Evolutionary conservation across 2,888 invertebrate genomes (phyloP), one percentile per base, ranked within the genome.

Genomic region (Mimas tiliae): DNA sequence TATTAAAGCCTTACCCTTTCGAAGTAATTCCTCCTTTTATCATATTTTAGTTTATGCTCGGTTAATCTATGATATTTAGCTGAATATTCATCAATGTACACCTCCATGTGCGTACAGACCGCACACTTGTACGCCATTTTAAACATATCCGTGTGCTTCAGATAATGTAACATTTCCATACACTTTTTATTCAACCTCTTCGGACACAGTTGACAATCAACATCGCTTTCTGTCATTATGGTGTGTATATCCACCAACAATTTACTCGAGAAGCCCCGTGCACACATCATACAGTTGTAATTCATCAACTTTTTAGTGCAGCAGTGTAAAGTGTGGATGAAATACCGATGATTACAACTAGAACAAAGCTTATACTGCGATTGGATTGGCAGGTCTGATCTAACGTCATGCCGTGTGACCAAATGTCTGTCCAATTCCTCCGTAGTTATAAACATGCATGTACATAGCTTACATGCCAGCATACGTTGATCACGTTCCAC

Each of bases 331-430:
- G 3, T 19, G 0, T 12, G 67, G 0, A 65, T 33, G 0, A 64
- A 48, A 51, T 71, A 78, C 0, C 33, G 65, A 0, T 34, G 14
- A 0, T 51, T 11, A 6, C 82, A 83, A 0, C 2, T 0, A 0
- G 8, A 2, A 21, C 84, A 87, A 0, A 11, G 9, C 0, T 53
- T 75, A 0, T 67, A 65, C 0, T 12, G 4, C 0, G 45, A 19
- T 0, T 66, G 12, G 0, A 74, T 67, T 0, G 83, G 80, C 0
- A 79, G 0, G 19, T 90, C 90, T 0, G 87, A 84, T 0, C 87
- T 71, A n/a, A n/a, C n/a, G n/a, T n/a, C n/a, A n/a, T n/a, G n/a
- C n/a, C n/a, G n/a, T n/a, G n/a, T n/a, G 0, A 85, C 86, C 0
- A 65, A 51, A 50, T 89, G 89, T 0, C 72, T 6, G 0, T 62